Conservation (phyloP, 2,888 invertebrate species). For the Catocala sponsa region DNA sequence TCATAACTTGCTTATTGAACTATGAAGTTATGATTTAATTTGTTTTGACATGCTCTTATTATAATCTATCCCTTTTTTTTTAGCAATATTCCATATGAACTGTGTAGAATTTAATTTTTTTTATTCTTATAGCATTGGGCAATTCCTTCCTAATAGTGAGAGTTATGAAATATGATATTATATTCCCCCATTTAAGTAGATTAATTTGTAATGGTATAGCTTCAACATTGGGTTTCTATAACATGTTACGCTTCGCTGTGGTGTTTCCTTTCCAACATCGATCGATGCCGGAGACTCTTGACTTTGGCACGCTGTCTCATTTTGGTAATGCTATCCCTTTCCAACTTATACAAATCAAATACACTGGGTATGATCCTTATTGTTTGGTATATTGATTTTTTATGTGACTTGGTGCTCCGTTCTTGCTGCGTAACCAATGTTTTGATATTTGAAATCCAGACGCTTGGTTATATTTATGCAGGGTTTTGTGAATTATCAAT, state of each 20-base stretch:
- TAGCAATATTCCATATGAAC: conserved; percentile 40
- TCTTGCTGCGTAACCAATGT: conserved; percentile 53
- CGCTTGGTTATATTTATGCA: conserved; percentile 42
- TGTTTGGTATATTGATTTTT: conserved; percentile 85
- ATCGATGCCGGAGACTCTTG: conserved; percentile 86
- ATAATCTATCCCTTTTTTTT: conserved; percentile 63
- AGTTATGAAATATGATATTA: conserved; percentile 72
- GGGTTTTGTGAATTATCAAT: conserved; percentile 33
- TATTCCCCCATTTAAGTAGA: conserved; percentile 52
- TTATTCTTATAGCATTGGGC: conserved; percentile 16
- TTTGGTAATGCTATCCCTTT: conserved; percentile 74
- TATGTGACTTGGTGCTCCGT: conserved; percentile 61
- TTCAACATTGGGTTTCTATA: conserved; percentile 48
- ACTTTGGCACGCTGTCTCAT: conserved; percentile 76
- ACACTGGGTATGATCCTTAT: conserved; percentile 74
- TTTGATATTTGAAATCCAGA: conserved; percentile 40
- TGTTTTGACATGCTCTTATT: conserved; percentile 84
- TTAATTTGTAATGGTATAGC: conserved; percentile 54
- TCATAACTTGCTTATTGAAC: conserved; percentile 75
- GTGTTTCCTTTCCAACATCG: conserved; percentile 64
- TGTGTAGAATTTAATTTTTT: conserved; percentile 26
- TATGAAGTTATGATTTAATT: conserved; percentile 86
- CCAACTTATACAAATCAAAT: conserved; percentile 71
- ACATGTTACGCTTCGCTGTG: conserved; percentile 40
- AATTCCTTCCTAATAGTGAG: conserved; percentile 30